phyloP scores from a whole-genome alignment of 2,113 vertebrate species.

The Origma solitaria region DNA sequence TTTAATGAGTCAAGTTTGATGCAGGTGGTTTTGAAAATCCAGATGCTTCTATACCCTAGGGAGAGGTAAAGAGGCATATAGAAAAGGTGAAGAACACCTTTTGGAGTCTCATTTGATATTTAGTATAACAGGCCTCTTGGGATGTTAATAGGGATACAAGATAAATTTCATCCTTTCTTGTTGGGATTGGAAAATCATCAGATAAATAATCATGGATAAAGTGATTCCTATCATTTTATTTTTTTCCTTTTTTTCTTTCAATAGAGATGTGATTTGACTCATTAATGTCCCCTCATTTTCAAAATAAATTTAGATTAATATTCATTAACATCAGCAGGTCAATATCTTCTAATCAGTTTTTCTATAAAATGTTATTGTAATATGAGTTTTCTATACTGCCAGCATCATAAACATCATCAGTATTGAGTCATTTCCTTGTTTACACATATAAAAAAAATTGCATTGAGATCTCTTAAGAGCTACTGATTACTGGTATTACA shows the following conservation, averaged over 20 bases:
- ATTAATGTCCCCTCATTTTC: neutral
- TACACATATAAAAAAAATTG: neutral
- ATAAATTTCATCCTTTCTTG: neutral
- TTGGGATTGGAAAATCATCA: neutral
- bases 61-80: neutral
- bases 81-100: neutral
- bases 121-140: neutral
- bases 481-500: neutral
- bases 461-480: neutral
- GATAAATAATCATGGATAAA: neutral
- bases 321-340: neutral
- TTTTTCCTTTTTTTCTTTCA: neutral
- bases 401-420: neutral
- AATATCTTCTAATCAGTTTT: neutral
- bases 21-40: neutral
- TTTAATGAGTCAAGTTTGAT: neutral
- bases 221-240: rapidly evolving
- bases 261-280: neutral
- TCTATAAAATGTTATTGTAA: neutral
- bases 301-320: neutral
- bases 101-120: neutral
- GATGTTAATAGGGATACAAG: neutral
- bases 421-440: neutral
- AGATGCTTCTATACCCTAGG: neutral
- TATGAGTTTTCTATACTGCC: neutral